Conservation (phyloP, 2,888 invertebrate genomes). For the Nasonia oneida region DNA sequence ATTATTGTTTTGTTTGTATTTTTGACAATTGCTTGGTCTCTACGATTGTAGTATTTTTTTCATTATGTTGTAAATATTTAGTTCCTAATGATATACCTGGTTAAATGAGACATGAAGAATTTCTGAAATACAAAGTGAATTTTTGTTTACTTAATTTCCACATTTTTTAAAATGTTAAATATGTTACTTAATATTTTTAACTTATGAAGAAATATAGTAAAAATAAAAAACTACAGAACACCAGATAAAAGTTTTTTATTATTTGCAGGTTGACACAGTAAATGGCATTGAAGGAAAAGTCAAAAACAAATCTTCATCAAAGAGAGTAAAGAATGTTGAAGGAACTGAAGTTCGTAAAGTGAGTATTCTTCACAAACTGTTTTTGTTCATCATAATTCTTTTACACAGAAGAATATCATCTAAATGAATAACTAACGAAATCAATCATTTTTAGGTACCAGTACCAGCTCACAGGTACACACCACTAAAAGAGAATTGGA, state of each 20-base stretch:
- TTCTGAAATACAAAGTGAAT: too few relatives aligned
- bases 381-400: not conserved
- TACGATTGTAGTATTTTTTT: not conserved
- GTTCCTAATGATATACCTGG: too few relatives aligned
- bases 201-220: not conserved
- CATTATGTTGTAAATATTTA: too few relatives aligned
- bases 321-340: conserved; percentile 70
- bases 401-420: not conserved
- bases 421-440: conserved; percentile 1
- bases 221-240: not conserved
- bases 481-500: conserved; percentile 97
- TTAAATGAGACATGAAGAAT: too few relatives aligned
- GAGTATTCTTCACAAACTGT: conserved; percentile 38
- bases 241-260: not conserved
- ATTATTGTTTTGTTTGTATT: not conserved
- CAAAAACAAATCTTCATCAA: conserved; percentile 76
- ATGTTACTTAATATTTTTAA: not conserved
- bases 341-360: conserved; percentile 74
- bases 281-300: conserved; percentile 83
- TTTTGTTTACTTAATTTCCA: too few relatives aligned
- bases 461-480: conserved; percentile 97
- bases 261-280: conserved; percentile 80
- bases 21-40: not conserved
- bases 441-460: conserved; percentile 80
- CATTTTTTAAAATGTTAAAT: too few relatives aligned